A percentile compares a stretch with the other conserved stretches of the same genome.
phyloP scores from a whole-genome alignment of 2,888 invertebrate species.

The Ichneumon xanthorius region DNA sequence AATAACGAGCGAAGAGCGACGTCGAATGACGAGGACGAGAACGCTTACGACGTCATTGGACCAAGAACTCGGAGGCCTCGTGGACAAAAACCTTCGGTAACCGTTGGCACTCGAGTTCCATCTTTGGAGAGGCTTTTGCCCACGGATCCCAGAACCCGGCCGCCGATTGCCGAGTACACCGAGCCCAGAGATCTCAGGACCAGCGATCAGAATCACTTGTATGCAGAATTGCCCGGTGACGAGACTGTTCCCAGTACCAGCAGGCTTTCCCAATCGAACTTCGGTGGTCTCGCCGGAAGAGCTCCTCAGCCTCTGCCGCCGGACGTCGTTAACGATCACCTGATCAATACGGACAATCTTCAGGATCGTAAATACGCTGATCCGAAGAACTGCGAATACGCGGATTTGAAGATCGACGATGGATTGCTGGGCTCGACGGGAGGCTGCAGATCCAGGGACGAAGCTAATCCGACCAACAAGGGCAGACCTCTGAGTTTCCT shows the following conservation, averaged over 20 bases:
- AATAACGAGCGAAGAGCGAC: slow-evolving; percentile 84
- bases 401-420: slow-evolving; percentile 61
- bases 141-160: slow-evolving; percentile 80
- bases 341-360: slow-evolving; percentile 69
- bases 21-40: slow-evolving; percentile 84
- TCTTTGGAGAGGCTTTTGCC: slow-evolving; percentile 87
- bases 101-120: slow-evolving; percentile 87
- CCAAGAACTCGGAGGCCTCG: slow-evolving; percentile 81
- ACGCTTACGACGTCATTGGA: slow-evolving; percentile 88
- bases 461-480: slow-evolving; percentile 59
- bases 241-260: slow-evolving; percentile 84
- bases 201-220: slow-evolving; percentile 86
- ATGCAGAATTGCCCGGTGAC: slow-evolving; percentile 87
- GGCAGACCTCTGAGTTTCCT: slow-evolving; percentile 87
- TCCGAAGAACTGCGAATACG: slow-evolving; percentile 61
- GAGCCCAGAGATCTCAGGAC: slow-evolving; percentile 84
- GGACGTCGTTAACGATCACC: slow-evolving; percentile 78
- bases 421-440: neutral
- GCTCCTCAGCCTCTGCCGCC: slow-evolving; percentile 81
- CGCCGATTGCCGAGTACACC: slow-evolving; percentile 84
- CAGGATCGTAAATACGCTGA: slow-evolving; percentile 67
- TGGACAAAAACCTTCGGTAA: slow-evolving; percentile 85
- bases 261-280: slow-evolving; percentile 78
- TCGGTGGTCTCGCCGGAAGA: slow-evolving; percentile 77
- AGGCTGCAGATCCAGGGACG: slow-evolving; percentile 46